A percentile compares a stretch with the other conserved stretches of the same genome.
Evolutionary conservation across 2,797 vertebrate species (phyloP).

Genomic region (Podargus strigoides): DNA sequence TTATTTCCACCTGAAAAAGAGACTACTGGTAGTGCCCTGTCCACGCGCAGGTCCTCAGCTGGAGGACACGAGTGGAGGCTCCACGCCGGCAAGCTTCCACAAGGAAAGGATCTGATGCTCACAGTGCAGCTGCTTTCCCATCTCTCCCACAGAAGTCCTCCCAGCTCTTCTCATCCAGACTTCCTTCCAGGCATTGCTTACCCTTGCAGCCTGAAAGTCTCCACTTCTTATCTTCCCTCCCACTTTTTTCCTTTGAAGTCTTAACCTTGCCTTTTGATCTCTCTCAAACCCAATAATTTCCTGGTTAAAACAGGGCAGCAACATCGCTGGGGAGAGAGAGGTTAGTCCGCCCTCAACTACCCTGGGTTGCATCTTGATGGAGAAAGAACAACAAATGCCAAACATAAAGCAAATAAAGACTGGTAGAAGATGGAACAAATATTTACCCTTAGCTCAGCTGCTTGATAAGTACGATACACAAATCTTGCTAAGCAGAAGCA

Average conservation of each 20-base stretch:
- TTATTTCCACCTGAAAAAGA: background rate
- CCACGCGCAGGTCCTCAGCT: background rate
- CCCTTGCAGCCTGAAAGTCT: background rate
- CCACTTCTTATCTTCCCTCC: constrained; percentile 12
- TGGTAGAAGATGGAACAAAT: background rate
- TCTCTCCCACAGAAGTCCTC: background rate
- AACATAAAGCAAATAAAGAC: background rate
- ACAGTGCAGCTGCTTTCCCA: background rate
- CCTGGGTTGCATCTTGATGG: background rate
- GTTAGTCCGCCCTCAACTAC: background rate
- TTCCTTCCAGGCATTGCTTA: background rate
- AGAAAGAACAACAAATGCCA: background rate
- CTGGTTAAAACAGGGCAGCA: background rate
- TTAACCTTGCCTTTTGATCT: constrained; percentile 1
- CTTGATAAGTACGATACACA: background rate
- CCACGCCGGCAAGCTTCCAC: background rate
- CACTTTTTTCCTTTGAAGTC: constrained; percentile 31
- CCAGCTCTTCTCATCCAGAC: background rate
- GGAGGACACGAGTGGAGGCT: background rate
- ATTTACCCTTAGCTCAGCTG: background rate
- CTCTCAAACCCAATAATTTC: background rate
- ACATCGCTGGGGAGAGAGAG: background rate
- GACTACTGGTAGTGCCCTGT: fast-evolving
- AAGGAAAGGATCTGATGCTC: background rate
- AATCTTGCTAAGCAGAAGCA: background rate